Base-by-base conservation (phyloP, 2,797 vertebrate genomes). In the Lacerta bilineata region DNA sequence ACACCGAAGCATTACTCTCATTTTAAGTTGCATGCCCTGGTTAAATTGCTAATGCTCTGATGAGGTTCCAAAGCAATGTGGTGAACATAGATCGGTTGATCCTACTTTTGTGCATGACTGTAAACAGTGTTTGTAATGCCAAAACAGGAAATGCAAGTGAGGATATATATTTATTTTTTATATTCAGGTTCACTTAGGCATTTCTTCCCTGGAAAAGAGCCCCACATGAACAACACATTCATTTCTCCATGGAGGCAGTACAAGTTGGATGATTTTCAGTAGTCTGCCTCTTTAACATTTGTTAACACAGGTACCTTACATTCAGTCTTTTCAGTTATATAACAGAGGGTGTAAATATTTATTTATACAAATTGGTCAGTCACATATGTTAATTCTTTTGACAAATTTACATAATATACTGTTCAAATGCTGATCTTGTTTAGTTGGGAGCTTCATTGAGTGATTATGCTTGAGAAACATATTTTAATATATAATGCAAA, bases 301-400 rank as follows among this genome's bases (percentile, higher is more conserved):
- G 10, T 75, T 81, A 74, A 82, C 74, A 33, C 33, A 87, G 29
- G 23, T 33, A 79, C 41, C 11, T 69, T 80, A 87, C 55, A 76
- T 36, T 13, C 61, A n/a, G 55, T 27, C 71, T 82, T 66, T 46
- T 76, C 33, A 76, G 20, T 88, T 83, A 66, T 18, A 23, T 68
- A 83, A 77, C n/a, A 39, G 27, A 43, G 23, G 13, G 43, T 55
- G 74, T 83, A 88, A 76, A 87, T 76, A 76, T 82, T 18, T 82
- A 74, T 87, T 13, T 74, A 29, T 55, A 55, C 50, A 55, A 55
- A 55, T 55, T 15, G n/a, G 69, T 77, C 17, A 69, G 72, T 78
- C 41, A 69, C 50, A 83, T 25, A 59, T 83, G 36, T n/a, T 82
- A 66, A 75, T 75, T 75, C 23, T 78, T 23, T 55, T 23, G 36